Percentiles rank a stretch among this genome's conserved stretches.
Evolutionary conservation across 2,888 invertebrate species (phyloP).

Genomic region (Keiferia lycopersicella): DNA sequence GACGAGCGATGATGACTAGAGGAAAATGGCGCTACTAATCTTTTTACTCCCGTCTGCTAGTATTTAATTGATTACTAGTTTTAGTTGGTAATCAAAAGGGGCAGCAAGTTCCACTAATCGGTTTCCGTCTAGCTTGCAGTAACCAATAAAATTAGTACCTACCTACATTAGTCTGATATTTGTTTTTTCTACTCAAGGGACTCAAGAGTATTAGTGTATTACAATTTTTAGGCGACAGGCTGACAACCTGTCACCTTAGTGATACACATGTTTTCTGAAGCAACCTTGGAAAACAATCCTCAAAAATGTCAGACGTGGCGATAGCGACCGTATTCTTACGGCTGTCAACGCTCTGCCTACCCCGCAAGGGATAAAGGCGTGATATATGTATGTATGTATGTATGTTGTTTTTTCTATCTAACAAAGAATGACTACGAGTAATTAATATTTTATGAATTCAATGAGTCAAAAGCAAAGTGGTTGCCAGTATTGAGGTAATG

Average conservation of each 20-base stretch:
- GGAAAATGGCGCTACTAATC: constrained; percentile 58
- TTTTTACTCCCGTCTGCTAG: constrained; percentile 47
- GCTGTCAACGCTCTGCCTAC: too few relatives aligned
- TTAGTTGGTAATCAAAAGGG: constrained; percentile 10
- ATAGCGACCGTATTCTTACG: too few relatives aligned
- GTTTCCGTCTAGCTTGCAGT: neutral
- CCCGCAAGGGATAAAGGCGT: too few relatives aligned
- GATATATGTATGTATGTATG: too few relatives aligned
- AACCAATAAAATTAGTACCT: neutral
- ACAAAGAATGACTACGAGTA: neutral
- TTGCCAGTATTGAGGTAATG: constrained; percentile 28
- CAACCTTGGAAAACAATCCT: too few relatives aligned
- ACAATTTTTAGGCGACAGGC: too few relatives aligned
- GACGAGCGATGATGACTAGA: constrained; percentile 58
- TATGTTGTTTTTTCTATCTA: too few relatives aligned
- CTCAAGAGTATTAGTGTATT: too few relatives aligned
- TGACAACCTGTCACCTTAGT: too few relatives aligned
- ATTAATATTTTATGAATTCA: neutral
- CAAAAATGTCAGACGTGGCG: too few relatives aligned
- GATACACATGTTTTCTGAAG: too few relatives aligned
- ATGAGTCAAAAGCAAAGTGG: neutral
- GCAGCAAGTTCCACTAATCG: constrained; percentile 3
- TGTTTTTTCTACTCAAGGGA: too few relatives aligned
- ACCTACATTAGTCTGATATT: neutral
- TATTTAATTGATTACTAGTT: constrained; percentile 27